Evolutionary conservation across 2,797 vertebrate genomes (phyloP), one percentile per base, ranked within the genome.

Genomic region (Paedocypris micromegethes): DNA sequence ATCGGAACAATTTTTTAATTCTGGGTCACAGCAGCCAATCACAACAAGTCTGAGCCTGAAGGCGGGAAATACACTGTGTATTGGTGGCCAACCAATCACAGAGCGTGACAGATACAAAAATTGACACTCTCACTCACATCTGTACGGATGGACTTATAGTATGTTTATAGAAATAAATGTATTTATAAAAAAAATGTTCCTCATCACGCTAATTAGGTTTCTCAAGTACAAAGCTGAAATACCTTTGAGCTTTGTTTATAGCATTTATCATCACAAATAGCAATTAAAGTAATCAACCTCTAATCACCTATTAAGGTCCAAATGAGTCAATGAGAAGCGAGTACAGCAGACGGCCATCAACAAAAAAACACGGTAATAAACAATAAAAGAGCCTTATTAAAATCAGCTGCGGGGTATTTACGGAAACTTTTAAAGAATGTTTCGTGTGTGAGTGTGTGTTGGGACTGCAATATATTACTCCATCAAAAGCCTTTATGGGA

Each of bases 401-500:
- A 70, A 56, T 56, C 9, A 63, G 9, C 51, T 4, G 51, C 2
- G 6, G 45, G 45, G 59, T 43, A 49, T 63, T 70, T 63, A 62
- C 39, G 45, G 7, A 50, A 63, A 62, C 51, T 49, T 70, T 43
- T 55, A 54, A 56, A 56, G 67, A 55, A 49, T 43, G 40, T 8
- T 48, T 9, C 54, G 48, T 40, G 66, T 63, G 41, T 77, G 70
- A 77, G 66, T 76, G 68, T 50, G 58, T 55, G 58, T 55, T 61
- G 37, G 45, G 42, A 60, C 46, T 43, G 47, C 41, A 62, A 54
- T 62, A 72, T 64, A 69, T 69, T 77, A 66, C 42, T 41, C 66
- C 72, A 77, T 74, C 69, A 77, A 72, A 77, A 66, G 53, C 45
- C 38, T 62, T 72, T 77, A 74, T 60, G 49, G 58, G 49, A 66